Conservation (phyloP, 2,888 invertebrate genomes). For the Apocheima hispidaria region DNA sequence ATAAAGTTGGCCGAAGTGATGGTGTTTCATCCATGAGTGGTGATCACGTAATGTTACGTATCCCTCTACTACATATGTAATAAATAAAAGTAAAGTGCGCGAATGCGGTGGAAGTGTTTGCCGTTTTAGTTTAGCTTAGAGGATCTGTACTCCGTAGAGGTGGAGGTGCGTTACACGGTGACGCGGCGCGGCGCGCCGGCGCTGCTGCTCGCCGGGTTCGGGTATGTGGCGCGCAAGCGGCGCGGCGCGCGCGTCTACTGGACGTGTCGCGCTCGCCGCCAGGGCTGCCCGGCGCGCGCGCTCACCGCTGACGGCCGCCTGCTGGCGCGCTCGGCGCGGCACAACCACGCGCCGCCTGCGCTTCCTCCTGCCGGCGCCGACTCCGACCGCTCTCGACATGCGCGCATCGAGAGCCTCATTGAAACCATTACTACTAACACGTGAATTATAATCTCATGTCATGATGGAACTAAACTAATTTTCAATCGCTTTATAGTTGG, state of each 20-base stretch:
- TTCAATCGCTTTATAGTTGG: neutral
- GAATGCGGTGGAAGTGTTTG: neutral
- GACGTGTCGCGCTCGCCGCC: slow-evolving; percentile 72
- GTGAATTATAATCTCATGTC: neutral
- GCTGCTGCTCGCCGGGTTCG: slow-evolving; percentile 71
- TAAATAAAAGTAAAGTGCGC: neutral
- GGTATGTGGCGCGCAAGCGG: slow-evolving; percentile 75
- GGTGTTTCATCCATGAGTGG: neutral
- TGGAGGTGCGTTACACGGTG: slow-evolving; percentile 74
- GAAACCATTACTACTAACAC: slow-evolving; percentile 63
- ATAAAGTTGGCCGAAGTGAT: neutral
- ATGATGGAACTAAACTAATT: neutral
- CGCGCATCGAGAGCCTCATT: slow-evolving; percentile 76
- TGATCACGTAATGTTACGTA: neutral
- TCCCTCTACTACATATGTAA: neutral
- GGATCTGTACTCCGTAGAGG: slow-evolving; percentile 48
- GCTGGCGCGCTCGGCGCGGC: slow-evolving; percentile 55
- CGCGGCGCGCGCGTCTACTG: slow-evolving; percentile 78
- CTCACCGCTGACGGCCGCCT: slow-evolving; percentile 72
- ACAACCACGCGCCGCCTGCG: slow-evolving; percentile 67
- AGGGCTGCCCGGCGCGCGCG: slow-evolving; percentile 72
- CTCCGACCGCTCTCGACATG: slow-evolving; percentile 57
- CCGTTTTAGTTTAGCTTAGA: neutral
- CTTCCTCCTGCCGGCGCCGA: slow-evolving; percentile 45
- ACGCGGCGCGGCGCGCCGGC: slow-evolving; percentile 79